Base-by-base conservation (phyloP, 2,113 vertebrate genomes). In the Sciurus niger region DNA sequence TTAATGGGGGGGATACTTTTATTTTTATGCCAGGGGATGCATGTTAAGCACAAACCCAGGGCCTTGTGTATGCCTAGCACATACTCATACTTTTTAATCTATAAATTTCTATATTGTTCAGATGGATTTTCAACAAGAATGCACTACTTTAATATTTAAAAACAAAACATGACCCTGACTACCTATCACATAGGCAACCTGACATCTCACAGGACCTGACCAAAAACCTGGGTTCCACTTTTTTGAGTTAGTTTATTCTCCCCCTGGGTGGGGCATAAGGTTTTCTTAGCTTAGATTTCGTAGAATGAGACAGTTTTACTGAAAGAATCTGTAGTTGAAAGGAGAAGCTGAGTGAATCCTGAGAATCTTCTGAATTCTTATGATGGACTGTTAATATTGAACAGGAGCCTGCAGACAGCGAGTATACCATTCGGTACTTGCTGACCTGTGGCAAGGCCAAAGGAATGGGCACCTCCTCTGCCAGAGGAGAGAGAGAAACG, bases 381-480 rank as follows among this genome's bases (percentile, higher is more conserved):
- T 24, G 16, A n/a, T 6, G 34, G 88, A 63, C 40, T 17, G 40
- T 7, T 63, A 32, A 77, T 10, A 2, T 34, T 6, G 72, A 77
- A 48, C 77, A 67, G 74, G 63, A 40, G 7, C 46, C 11, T 55
- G 25, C 28, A 60, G 55, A 68, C 17, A 10, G 76, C 32, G 34
- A 40, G 16, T 3, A 16, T 3, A 2, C 4, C 28, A 40, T 17
- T 2, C 0, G 3, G n/a, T 16, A 40, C 2, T 5, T 22, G 32
- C 86, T 5, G 8, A 51, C 6, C 18, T 18, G 67, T 9, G 3
- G 2, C 17, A 2, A 73, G 55, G 20, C 37, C 13, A 4, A 32
- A 89, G 58, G 67, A 46, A 6, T 0, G 22, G 89, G 46, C 0
- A 4, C 43, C 43, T 17, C 2, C 53, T 53, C 25, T 77, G 53